These are phyloP conservation scores for Neotragus moschatus DNA, from an alignment of 2,113 vertebrate species.

Conservation along the genomic window DNA sequence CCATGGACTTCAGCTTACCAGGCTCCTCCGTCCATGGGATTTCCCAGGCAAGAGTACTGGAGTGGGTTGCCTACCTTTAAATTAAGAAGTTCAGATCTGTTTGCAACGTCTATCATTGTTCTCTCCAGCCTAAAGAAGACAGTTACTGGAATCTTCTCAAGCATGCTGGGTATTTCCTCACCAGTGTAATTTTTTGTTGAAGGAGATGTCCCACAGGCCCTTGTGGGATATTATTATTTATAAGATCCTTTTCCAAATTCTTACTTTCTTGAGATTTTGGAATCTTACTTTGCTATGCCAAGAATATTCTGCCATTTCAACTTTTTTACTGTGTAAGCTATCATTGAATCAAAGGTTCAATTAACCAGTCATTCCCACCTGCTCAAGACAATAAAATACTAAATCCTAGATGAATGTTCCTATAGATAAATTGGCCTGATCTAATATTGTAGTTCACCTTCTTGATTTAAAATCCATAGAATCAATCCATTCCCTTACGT, in stretches of 20 bases:
- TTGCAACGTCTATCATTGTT: neutral
- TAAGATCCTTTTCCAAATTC: neutral
- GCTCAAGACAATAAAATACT: neutral
- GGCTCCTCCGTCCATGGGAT: too few species aligned
- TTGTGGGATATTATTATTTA: neutral
- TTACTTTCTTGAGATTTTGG: neutral
- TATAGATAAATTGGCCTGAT: neutral
- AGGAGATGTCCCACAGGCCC: neutral
- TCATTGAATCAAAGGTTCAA: neutral
- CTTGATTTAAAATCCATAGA: neutral
- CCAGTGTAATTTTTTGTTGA: neutral
- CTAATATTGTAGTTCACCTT: neutral
- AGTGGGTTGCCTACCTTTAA: neutral
- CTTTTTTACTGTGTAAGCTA: neutral
- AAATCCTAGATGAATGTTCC: neutral
- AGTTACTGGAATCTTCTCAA: neutral
- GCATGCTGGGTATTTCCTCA: neutral
- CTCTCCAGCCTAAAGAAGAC: neutral
- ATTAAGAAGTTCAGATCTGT: neutral
- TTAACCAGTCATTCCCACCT: neutral
- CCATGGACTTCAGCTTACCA: too few species aligned
- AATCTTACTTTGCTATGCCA: neutral
- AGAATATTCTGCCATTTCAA: neutral
- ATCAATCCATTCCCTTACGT: neutral
- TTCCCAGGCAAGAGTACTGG: too few species aligned